Base-by-base conservation (phyloP, 2,113 vertebrate genomes). In the Percina caprodes region DNA sequence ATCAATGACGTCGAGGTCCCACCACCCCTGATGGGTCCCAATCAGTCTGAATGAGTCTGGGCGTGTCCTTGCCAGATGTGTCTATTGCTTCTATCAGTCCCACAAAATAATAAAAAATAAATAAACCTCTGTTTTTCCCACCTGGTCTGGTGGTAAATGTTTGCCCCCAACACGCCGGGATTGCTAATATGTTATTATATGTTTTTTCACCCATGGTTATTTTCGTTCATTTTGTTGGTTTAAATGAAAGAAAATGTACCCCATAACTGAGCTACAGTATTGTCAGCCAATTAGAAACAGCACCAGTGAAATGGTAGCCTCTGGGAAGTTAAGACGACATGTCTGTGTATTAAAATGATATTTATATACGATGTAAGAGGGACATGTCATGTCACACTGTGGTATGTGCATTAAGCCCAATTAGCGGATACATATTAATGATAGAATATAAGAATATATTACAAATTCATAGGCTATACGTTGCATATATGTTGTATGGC, bases 41-140 rank as follows among this genome's bases (percentile, higher is more conserved):
- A 82, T 78, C 81, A 30, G 82, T 82, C 18, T 86, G 76, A 85
- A 82, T 74, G 83, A 24, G 82, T 82, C 91, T 93, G 93, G 92
- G 93, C 91, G 92, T 91, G 89, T 76, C 91, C 85, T 88, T 6
- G 1, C 70, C 90, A 87, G 90, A 92, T 88, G 91, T 77, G 69
- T 56, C 55, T 13, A 14, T 39, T 76, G 72, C 69, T 42, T 49
- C 19, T 70, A 84, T 85, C 65, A 63, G 10, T 73, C 51, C 21
- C 33, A 3, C 30, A 30, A 30, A 30, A 30, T 30, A 30, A 30
- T 30, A 0, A 30, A 86, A 77, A 68, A 84, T 46, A 74, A 42
- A 61, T 3, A 30, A 12, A 45, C 23, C n/a, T 68, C 59, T 77
- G 13, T 21, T 66, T 35, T 14, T 18, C 19, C n/a, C 23, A 9